Conservation (phyloP, 2,888 invertebrate genomes). For the Drosophila prostipennis region DNA sequence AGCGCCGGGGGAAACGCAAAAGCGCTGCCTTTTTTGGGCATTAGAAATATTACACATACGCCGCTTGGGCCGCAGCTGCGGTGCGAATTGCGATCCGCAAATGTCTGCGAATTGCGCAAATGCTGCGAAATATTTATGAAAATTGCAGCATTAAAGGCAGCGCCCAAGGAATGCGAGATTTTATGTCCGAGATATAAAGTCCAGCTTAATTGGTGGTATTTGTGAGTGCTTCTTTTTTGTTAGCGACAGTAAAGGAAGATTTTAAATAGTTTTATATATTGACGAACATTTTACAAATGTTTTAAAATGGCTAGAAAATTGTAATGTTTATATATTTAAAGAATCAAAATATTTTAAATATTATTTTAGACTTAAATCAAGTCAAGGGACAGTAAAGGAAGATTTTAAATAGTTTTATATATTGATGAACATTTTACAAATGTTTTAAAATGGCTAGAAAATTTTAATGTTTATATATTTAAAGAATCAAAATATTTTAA, state of each 20-base stretch:
- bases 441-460: too few relatives aligned
- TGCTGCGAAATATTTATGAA: conserved; percentile 21
- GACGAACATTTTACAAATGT: too few relatives aligned
- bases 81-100: conserved; percentile 10
- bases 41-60: conserved; percentile 58
- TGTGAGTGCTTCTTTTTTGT: not conserved
- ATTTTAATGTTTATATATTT: too few relatives aligned
- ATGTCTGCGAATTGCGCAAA: conserved; percentile 16
- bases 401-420: too few relatives aligned
- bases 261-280: too few relatives aligned
- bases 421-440: too few relatives aligned
- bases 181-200: conserved; percentile 1
- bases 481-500: too few relatives aligned
- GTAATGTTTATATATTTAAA: too few relatives aligned
- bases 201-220: conserved; percentile 8
- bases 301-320: not conserved
- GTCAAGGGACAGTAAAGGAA: too few relatives aligned
- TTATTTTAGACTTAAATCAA: not conserved
- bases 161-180: conserved; percentile 3
- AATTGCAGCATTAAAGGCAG: conserved; percentile 30
- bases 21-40: conserved; percentile 28
- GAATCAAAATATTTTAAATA: not conserved
- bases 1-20: not conserved
- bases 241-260: not conserved
- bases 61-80: conserved; percentile 30